phyloP scores from a whole-genome alignment of 2,797 vertebrate genomes.

The Sebastes minor region DNA sequence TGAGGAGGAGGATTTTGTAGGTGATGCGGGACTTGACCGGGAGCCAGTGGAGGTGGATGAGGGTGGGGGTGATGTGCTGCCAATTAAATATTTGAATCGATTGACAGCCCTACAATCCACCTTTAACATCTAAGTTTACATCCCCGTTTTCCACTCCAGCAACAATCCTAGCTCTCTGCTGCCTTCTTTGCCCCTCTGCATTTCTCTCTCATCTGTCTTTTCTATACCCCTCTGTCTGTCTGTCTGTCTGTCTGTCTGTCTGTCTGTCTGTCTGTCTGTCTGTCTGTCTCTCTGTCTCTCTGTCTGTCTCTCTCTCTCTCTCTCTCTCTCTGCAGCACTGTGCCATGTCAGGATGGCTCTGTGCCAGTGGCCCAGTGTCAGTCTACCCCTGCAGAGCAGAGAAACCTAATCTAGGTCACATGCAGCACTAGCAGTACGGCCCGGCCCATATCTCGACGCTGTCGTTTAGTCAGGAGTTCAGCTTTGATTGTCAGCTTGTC shows the following conservation, averaged over 20 bases:
- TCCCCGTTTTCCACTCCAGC: neutral
- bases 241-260: no score
- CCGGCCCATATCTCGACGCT: conserved; percentile 36
- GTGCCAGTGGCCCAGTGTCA: conserved; percentile 70
- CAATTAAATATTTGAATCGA: no score
- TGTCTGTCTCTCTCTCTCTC: neutral
- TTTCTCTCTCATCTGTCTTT: conserved; percentile 2
- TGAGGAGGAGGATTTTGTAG: no score
- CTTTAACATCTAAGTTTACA: neutral
- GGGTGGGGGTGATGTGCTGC: no score
- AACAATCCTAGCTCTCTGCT: conserved; percentile 1
- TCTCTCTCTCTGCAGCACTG: conserved; percentile 52
- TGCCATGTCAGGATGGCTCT: conserved; percentile 69
- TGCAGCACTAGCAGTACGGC: conserved; percentile 50
- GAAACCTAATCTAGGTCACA: conserved; percentile 77
- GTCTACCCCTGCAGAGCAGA: conserved; percentile 70
- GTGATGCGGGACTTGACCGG: no score
- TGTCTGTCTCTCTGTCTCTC: neutral
- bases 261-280: fast-evolving
- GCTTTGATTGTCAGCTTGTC: neutral
- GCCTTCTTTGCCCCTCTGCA: neutral
- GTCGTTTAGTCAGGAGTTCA: conserved; percentile 30
- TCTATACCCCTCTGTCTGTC: neutral
- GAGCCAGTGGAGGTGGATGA: no score
- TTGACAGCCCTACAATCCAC: neutral